Base-by-base conservation (phyloP, 2,888 invertebrate species). In the Neoascia interrupta region DNA sequence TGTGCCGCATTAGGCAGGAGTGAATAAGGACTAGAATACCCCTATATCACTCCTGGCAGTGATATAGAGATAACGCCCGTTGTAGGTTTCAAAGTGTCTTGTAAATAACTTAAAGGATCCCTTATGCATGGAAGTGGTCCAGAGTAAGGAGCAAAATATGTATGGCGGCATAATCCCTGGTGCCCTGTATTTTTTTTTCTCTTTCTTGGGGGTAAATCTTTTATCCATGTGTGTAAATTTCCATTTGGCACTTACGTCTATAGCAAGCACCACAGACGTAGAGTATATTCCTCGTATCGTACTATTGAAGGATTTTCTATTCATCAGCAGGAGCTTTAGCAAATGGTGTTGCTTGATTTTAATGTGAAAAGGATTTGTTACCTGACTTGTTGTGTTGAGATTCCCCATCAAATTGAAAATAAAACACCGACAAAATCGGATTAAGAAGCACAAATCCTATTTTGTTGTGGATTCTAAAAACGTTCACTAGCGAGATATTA, bases 51-150 rank as follows among this genome's bases (percentile, higher is more conserved):
- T 31, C 11, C 53, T 26, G 23, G 45, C 51, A 53, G 28, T 13
- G 39, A 68, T 39, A 60, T 41, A 37, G 19, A 63, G 51, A 43
- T 47, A 70, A 51, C 53, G 39, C n/a, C 34, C 64, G 58, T 63
- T 76, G 64, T 56, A 31, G 76, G 70, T 28, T 76, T 76, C 64
- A 60, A 76, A 64, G 64, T 54, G 66, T 72, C 64, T 70, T 53
- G 53, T 64, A 64, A 64, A 76, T 64, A 76, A 70, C 39, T 64
- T 13, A 64, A 45, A 64, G 56, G 70, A 58, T 31, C 56, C 37
- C 53, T 49, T 58, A 23, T 56, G 56, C 16, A 36, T 36, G n/a
- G 21, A 36, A 45, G 21, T 31, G 8, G 26, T 19, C 19, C 5
- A 10, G 5, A 26, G 10, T n/a, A 15, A 8, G 16, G 1, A n/a